Evolutionary conservation across 2,797 vertebrate species (phyloP).

Genomic region (Halcyon chelicuti): DNA sequence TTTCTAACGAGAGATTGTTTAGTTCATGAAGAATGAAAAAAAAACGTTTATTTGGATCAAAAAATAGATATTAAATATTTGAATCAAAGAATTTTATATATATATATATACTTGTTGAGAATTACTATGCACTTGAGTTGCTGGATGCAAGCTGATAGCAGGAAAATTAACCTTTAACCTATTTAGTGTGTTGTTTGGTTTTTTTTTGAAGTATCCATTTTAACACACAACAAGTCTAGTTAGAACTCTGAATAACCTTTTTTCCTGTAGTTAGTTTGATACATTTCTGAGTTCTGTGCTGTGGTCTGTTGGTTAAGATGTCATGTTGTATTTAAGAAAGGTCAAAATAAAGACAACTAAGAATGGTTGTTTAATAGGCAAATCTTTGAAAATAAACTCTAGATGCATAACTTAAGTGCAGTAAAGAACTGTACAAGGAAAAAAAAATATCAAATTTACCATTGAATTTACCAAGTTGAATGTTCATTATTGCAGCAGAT

Average conservation of each 20-base stretch:
- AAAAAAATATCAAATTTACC: neutral
- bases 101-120: neutral
- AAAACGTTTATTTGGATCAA: neutral
- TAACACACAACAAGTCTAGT: neutral
- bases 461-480: neutral
- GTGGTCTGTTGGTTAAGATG: conserved; percentile 33
- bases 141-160: conserved; percentile 3
- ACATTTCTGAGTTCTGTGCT: neutral
- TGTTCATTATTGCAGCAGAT: neutral
- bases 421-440: neutral
- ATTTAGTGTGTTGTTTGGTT: neutral
- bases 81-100: neutral
- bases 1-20: conserved; percentile 29
- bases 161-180: conserved; percentile 2
- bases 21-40: neutral
- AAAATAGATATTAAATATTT: neutral
- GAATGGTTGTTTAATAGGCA: conserved; percentile 18
- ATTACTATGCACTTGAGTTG: neutral
- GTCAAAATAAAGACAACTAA: conserved; percentile 34
- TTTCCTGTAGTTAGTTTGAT: neutral
- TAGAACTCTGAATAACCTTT: neutral
- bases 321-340: neutral
- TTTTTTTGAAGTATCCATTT: neutral
- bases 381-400: neutral
- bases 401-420: neutral